Percentiles rank a stretch among this genome's conserved stretches.
Evolutionary conservation across 2,797 vertebrate genomes (phyloP).

Genomic region (Sternarchorhynchus goeldii): DNA sequence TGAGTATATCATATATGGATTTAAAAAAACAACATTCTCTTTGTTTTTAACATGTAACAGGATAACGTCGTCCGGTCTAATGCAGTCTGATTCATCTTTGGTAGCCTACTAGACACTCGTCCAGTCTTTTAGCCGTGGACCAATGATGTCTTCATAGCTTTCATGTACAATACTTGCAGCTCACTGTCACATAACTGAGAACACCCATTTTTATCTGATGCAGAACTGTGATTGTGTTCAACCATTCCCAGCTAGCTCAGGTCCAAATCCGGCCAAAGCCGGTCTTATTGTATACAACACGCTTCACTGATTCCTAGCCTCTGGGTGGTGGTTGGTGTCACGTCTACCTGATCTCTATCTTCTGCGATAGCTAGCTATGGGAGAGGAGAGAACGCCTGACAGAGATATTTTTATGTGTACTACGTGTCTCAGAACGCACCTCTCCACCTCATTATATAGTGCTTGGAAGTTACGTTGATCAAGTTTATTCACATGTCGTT

Average conservation of each 20-base stretch:
- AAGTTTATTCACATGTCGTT: too few species aligned
- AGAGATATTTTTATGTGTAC: background rate
- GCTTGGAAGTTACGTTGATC: background rate
- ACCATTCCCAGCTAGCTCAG: conserved; percentile 4
- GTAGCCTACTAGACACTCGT: background rate
- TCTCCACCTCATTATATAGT: background rate
- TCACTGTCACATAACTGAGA: background rate
- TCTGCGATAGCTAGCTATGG: conserved; percentile 15
- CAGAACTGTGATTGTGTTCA: background rate
- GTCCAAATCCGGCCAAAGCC: conserved; percentile 10
- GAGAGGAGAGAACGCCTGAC: background rate
- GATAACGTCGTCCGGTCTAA: background rate
- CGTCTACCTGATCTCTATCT: conserved; percentile 49
- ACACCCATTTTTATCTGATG: conserved; percentile 13
- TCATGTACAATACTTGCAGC: background rate
- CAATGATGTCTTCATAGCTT: background rate
- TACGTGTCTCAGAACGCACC: background rate
- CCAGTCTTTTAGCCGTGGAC: background rate
- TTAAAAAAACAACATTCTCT: background rate
- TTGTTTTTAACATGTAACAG: background rate
- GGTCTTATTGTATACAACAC: conserved; percentile 10
- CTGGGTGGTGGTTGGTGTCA: conserved; percentile 19
- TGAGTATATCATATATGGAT: background rate
- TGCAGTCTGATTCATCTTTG: background rate
- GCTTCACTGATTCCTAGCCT: conserved; percentile 5